Evolutionary conservation across 37 sponge, comb jelly and placozoan species (phyloP), one percentile per base, ranked within the genome.

Genomic region (Corticium candelabrum): DNA sequence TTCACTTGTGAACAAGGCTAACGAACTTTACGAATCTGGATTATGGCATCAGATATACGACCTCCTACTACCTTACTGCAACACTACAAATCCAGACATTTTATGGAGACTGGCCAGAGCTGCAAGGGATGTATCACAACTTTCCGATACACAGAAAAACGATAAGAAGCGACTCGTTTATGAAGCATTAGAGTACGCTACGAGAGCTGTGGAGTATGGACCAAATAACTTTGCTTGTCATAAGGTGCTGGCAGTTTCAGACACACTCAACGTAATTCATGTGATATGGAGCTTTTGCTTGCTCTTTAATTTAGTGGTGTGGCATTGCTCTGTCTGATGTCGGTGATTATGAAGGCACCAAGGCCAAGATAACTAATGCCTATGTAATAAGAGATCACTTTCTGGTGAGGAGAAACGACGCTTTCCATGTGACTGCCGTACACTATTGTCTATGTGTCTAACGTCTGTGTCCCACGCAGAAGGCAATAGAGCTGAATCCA

Each of bases 331-430:
- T 88, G 5, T 83, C 82, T 37, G 74, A 75, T 40, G 74, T 84
- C 5, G 43, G 83, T n/a, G 89, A 88, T 37, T 86, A 83, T 84
- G 82, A 88, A 68, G 92, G 92, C 7, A 67, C 43, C 21, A 88
- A 83, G 73, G 80, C 29, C 35, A 91, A 91, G 84, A 88, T 91
- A 1, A 77, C 84, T 74, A 83, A 76, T 57, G 82, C 89, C 7
- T 91, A 78, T 67, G 82, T 85, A 2, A 88, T 91, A 39, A 57
- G 82, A 36, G 77, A 88, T 2, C 83, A 88, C 74, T 91, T 91
- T 50, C 33, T 70, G 69, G 92, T 91, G 75, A 83, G 76, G n/a
- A n/a, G n/a, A n/a, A n/a, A n/a, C n/a, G n/a, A n/a, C n/a, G n/a
- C n/a, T n/a, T n/a, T n/a, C n/a, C n/a, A n/a, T n/a, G n/a, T n/a